These are phyloP conservation scores for Meriones unguiculatus DNA, from an alignment of 2,113 vertebrate genomes.

Conservation along the genomic window DNA sequence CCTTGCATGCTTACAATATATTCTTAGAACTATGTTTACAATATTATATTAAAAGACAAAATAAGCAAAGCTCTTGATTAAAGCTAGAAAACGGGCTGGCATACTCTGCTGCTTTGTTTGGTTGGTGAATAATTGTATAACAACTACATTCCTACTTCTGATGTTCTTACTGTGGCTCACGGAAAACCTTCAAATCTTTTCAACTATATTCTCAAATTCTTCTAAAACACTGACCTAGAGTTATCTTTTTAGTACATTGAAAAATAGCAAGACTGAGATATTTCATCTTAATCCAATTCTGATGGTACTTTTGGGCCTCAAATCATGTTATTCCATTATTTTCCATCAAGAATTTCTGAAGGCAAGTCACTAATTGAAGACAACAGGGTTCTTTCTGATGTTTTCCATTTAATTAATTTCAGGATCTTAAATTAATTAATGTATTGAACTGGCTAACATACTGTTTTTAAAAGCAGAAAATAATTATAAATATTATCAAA, in stretches of 20 bases:
- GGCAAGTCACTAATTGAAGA: conserved; percentile 44
- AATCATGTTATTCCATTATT: background rate
- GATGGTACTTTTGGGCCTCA: background rate
- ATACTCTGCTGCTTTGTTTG: background rate
- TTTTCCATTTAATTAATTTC: conserved; percentile 66
- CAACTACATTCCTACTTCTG: background rate
- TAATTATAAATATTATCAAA: conserved; percentile 65
- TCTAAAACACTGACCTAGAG: background rate
- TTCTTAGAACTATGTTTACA: background rate
- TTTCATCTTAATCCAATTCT: background rate
- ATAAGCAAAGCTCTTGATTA: background rate
- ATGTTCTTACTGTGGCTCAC: background rate
- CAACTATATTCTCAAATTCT: background rate
- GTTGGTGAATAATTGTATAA: background rate
- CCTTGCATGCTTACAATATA: background rate
- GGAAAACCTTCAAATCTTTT: background rate
- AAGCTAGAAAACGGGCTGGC: too few relatives aligned
- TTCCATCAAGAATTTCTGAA: conserved; percentile 23
- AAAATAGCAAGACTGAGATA: background rate
- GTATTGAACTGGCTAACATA: conserved; percentile 21
- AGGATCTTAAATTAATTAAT: conserved; percentile 49
- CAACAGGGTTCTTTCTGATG: conserved; percentile 14
- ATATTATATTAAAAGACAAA: too few relatives aligned
- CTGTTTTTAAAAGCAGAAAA: conserved; percentile 41
- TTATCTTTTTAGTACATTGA: background rate